Conservation (phyloP, 2,888 invertebrate species). For the Eristalinus aeneus region DNA sequence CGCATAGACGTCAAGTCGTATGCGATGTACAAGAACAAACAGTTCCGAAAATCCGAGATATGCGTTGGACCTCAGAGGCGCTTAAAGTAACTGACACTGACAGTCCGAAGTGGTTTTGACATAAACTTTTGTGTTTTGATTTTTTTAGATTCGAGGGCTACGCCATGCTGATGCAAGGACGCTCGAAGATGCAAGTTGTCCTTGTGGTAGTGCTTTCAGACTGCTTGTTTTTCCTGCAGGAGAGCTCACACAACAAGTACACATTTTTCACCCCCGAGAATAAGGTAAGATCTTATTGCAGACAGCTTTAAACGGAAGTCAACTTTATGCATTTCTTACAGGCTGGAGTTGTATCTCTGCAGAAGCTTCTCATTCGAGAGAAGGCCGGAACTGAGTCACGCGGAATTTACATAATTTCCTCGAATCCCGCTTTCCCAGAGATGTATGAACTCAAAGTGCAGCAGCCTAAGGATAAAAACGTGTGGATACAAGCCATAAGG, state of each 20-base stretch:
- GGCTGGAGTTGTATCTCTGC: slow-evolving; percentile 96
- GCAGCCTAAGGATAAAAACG: slow-evolving; percentile 92
- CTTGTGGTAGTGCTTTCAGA: slow-evolving; percentile 95
- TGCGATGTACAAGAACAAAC: slow-evolving; percentile 90
- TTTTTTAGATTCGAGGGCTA: slow-evolving; percentile 90
- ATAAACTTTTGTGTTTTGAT: background rate
- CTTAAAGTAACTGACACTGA: slow-evolving; percentile 83
- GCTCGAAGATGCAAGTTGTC: slow-evolving; percentile 94
- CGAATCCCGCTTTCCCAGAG: slow-evolving; percentile 94
- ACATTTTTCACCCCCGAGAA: slow-evolving; percentile 96
- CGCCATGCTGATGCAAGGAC: slow-evolving; percentile 93
- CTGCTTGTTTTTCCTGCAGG: slow-evolving; percentile 94
- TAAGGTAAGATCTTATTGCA: slow-evolving; percentile 83
- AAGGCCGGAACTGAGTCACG: slow-evolving; percentile 95
- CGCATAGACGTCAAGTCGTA: slow-evolving; percentile 96
- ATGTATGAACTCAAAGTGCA: slow-evolving; percentile 97
- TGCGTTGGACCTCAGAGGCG: slow-evolving; percentile 90
- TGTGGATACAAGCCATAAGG: slow-evolving; percentile 94
- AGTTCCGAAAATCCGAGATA: slow-evolving; percentile 96
- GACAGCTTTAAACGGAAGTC: background rate
- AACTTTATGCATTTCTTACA: slow-evolving; percentile 77
- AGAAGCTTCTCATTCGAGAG: slow-evolving; percentile 94
- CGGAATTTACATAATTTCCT: slow-evolving; percentile 95
- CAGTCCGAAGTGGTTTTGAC: background rate
- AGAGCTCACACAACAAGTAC: slow-evolving; percentile 93